Evolutionary conservation across 2,797 vertebrate species (phyloP).

Genomic region (Mus spretus): DNA sequence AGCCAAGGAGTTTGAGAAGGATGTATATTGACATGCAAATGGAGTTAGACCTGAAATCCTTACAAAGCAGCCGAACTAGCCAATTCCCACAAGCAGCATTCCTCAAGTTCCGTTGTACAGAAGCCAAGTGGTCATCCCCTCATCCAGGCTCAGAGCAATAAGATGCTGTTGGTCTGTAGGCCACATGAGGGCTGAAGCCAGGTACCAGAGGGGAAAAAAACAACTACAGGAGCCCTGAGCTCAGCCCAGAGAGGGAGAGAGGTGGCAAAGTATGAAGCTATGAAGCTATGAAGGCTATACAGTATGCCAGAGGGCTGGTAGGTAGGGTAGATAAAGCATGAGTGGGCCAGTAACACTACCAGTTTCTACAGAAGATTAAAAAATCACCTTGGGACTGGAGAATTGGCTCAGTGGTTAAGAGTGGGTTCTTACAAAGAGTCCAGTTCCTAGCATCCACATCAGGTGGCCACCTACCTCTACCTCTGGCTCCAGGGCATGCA

Average conservation of each 20-base stretch:
- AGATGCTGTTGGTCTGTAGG: neutral
- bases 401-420: neutral
- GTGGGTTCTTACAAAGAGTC: neutral
- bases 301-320: neutral
- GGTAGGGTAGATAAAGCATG: rapidly evolving
- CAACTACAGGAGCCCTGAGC: neutral
- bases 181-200: neutral
- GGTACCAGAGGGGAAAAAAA: neutral
- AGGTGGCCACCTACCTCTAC: neutral
- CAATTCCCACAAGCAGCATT: neutral
- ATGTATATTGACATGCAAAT: neutral
- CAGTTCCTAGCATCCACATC: neutral
- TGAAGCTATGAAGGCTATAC: neutral
- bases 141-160: neutral
- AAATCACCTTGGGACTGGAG: neutral
- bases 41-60: neutral
- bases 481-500: neutral
- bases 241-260: neutral
- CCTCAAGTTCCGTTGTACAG: neutral
- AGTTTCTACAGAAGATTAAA: neutral
- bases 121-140: neutral
- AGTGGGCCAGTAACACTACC: neutral
- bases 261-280: neutral
- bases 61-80: neutral
- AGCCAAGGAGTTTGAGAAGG: neutral